Conservation (phyloP, 2,888 invertebrate genomes). For the Drosophila paranaensis region DNA sequence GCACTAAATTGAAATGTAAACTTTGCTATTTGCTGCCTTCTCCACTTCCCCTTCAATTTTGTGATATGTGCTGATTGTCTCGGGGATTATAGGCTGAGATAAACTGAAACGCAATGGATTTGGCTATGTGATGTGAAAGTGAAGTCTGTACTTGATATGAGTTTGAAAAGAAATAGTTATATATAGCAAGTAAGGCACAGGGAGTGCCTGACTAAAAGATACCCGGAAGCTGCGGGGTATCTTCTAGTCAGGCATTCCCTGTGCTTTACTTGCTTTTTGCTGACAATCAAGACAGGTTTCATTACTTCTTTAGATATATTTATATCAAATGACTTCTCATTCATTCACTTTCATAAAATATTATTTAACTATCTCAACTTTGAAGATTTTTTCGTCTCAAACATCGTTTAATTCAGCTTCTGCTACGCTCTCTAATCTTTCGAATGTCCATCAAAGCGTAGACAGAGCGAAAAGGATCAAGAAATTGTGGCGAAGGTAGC, state of each 20-base stretch:
- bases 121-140: not conserved
- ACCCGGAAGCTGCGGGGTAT: too few species aligned
- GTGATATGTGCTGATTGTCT: not conserved
- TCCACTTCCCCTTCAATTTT: not conserved
- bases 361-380: too few species aligned
- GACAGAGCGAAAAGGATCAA: slow-evolving; percentile 40
- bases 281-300: not conserved
- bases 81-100: not conserved
- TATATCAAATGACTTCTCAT: not conserved
- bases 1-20: slow-evolving; percentile 4
- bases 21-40: not conserved
- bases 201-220: too few species aligned
- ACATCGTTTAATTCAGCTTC: too few species aligned
- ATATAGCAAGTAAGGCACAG: too few species aligned
- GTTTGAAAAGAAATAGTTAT: not conserved
- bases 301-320: not conserved
- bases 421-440: not conserved
- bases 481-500: slow-evolving; percentile 47
- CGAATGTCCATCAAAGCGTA: slow-evolving; percentile 2
- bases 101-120: not conserved
- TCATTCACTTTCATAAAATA: not conserved
- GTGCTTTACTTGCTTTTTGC: not conserved
- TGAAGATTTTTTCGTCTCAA: not conserved
- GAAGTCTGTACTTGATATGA: not conserved
- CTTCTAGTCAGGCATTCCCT: too few species aligned